Percentiles rank a stretch among this genome's conserved stretches.
Evolutionary conservation across 2,888 invertebrate genomes (phyloP).

Genomic region (Malthinus seriepunctatus): DNA sequence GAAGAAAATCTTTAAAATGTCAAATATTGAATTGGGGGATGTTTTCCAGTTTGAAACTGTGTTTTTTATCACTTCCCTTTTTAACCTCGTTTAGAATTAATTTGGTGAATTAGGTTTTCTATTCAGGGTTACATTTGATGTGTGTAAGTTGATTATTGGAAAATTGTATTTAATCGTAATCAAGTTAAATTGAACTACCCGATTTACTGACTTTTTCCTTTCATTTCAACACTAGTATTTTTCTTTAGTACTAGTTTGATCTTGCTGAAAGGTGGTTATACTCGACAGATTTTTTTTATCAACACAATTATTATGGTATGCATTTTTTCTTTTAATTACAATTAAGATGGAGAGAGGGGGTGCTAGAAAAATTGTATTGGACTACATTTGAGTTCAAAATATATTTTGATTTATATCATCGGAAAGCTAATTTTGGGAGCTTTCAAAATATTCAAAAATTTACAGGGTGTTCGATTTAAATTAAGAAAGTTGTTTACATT

Average conservation of each 20-base stretch:
- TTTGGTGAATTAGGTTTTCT: slow-evolving; percentile 14
- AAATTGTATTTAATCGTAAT: slow-evolving; percentile 13
- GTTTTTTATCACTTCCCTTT: slow-evolving; percentile 4
- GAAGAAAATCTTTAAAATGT: too few relatives aligned
- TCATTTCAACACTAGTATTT: not conserved
- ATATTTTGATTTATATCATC: too few relatives aligned
- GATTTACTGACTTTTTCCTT: not conserved
- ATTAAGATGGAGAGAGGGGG: too few relatives aligned
- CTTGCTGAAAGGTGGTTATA: not conserved
- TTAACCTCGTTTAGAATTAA: slow-evolving; percentile 14
- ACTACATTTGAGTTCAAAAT: too few relatives aligned
- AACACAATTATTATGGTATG: too few relatives aligned
- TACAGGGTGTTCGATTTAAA: too few relatives aligned
- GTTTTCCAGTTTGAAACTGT: not conserved
- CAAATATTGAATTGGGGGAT: not conserved
- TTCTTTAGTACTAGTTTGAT: not conserved
- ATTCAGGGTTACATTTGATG: slow-evolving; percentile 7
- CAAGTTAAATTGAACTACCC: slow-evolving; percentile 7
- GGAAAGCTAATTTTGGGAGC: too few relatives aligned
- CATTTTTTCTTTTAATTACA: too few relatives aligned
- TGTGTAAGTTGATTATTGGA: slow-evolving; percentile 8
- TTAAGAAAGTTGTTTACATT: too few relatives aligned
- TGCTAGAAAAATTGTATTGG: too few relatives aligned
- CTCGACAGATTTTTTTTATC: too few relatives aligned
- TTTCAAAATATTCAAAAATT: too few relatives aligned